Evolutionary conservation across 1,140 invertebrate genomes (phyloP).

Genomic region (Hormaphis cornu): DNA sequence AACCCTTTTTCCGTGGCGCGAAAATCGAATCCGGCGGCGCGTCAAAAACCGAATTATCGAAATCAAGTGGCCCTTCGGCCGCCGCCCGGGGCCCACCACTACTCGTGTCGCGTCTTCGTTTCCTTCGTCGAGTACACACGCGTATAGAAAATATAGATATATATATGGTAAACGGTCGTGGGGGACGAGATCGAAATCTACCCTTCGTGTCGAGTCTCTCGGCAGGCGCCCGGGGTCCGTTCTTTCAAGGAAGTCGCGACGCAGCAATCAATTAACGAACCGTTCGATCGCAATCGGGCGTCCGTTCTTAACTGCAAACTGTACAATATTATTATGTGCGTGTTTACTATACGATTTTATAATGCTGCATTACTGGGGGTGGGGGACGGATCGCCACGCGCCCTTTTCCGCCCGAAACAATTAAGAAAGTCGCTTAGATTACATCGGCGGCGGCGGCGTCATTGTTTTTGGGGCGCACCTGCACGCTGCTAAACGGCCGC

Average conservation of each 20-base stretch:
- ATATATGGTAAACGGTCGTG: not conserved
- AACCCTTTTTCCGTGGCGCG: not conserved
- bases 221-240: not conserved
- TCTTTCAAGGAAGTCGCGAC: slow-evolving; percentile 18
- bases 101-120: not conserved
- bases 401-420: not conserved
- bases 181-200: slow-evolving; percentile 18
- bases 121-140: too few relatives aligned
- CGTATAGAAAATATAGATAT: too few relatives aligned
- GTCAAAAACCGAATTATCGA: slow-evolving; percentile 23
- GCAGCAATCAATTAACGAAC: slow-evolving; percentile 17
- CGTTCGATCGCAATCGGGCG: slow-evolving; percentile 25
- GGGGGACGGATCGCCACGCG: not conserved
- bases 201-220: not conserved
- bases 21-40: not conserved
- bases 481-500: not conserved
- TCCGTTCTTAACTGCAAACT: slow-evolving; percentile 10
- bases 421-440: slow-evolving; percentile 15
- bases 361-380: too few relatives aligned
- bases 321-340: too few relatives aligned
- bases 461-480: not conserved
- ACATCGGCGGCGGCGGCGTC: not conserved
- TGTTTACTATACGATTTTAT: too few relatives aligned
- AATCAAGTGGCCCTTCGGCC: slow-evolving; percentile 18
- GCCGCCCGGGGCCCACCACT: not conserved